Evolutionary conservation across 2,113 vertebrate species (phyloP).

Genomic region (Mixornis gularis): DNA sequence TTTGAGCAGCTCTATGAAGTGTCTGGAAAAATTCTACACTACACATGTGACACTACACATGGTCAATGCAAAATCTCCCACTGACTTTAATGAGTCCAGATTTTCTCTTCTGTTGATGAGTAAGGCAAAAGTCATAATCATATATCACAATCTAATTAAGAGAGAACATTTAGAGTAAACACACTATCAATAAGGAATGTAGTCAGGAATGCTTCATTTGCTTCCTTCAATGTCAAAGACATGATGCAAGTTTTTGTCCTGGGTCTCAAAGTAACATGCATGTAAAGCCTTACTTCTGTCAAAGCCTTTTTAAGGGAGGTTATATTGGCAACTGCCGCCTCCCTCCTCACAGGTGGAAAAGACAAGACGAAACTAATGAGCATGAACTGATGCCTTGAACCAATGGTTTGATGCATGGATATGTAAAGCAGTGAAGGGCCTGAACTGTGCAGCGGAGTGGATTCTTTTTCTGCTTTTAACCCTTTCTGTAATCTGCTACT

Average conservation of each 20-base stretch:
- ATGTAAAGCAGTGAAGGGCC: background rate
- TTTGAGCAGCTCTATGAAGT: background rate
- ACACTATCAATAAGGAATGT: background rate
- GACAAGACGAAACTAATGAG: background rate
- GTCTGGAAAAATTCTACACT: conserved; percentile 5
- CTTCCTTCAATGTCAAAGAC: background rate
- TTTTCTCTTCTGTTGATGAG: background rate
- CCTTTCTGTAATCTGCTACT: background rate
- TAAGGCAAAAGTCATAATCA: background rate
- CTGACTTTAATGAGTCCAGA: background rate
- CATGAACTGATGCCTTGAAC: background rate
- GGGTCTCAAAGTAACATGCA: background rate
- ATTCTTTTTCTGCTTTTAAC: background rate
- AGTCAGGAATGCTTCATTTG: background rate
- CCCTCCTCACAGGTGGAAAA: background rate
- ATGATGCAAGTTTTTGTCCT: background rate
- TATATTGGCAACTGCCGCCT: background rate
- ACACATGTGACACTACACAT: background rate
- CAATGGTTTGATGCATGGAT: background rate
- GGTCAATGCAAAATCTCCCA: background rate
- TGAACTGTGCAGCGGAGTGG: background rate
- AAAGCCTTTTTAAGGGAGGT: background rate
- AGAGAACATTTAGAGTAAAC: background rate
- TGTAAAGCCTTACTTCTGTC: background rate
- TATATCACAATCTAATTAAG: background rate